Evolutionary conservation across 1,140 invertebrate genomes (phyloP).

Genomic region (Pseudomyrmex gracilis): DNA sequence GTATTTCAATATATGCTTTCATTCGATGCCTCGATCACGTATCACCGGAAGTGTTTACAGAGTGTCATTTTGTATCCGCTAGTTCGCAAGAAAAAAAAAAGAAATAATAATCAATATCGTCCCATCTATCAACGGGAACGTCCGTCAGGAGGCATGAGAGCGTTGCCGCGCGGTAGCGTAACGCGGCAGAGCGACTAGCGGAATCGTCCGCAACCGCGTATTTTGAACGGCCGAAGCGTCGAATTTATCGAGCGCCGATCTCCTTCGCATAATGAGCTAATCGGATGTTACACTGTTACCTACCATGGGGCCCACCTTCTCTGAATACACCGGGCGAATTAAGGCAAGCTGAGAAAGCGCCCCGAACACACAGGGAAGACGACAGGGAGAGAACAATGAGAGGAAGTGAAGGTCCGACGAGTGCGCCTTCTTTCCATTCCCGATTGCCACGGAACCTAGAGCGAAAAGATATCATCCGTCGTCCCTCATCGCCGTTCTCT

Average conservation of each 20-base stretch:
- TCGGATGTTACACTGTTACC: slow-evolving; percentile 74
- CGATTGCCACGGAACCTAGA: slow-evolving; percentile 72
- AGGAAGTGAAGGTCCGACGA: slow-evolving; percentile 82
- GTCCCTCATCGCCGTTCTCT: neutral
- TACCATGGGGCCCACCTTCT: slow-evolving; percentile 18
- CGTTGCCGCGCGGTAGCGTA: slow-evolving; percentile 43
- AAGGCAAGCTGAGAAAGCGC: slow-evolving; percentile 67
- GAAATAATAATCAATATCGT: slow-evolving; percentile 44
- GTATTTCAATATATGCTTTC: neutral
- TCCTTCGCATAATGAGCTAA: slow-evolving; percentile 78
- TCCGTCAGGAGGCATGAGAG: slow-evolving; percentile 22
- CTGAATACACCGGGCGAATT: slow-evolving; percentile 61
- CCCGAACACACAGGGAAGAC: slow-evolving; percentile 3
- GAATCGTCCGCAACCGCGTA: slow-evolving; percentile 52
- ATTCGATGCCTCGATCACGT: neutral
- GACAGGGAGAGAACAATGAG: slow-evolving; percentile 75
- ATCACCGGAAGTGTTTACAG: neutral
- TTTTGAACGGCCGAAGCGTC: slow-evolving; percentile 66
- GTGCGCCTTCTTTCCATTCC: slow-evolving; percentile 77
- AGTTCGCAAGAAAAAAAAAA: neutral
- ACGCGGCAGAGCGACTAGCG: slow-evolving; percentile 41
- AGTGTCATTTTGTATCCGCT: slow-evolving; percentile 16
- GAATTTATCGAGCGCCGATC: slow-evolving; percentile 78
- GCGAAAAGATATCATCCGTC: slow-evolving; percentile 69
- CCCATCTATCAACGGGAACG: slow-evolving; percentile 5